Evolutionary conservation across 2,113 vertebrate genomes (phyloP).

Genomic region (Polypterus senegalus): DNA sequence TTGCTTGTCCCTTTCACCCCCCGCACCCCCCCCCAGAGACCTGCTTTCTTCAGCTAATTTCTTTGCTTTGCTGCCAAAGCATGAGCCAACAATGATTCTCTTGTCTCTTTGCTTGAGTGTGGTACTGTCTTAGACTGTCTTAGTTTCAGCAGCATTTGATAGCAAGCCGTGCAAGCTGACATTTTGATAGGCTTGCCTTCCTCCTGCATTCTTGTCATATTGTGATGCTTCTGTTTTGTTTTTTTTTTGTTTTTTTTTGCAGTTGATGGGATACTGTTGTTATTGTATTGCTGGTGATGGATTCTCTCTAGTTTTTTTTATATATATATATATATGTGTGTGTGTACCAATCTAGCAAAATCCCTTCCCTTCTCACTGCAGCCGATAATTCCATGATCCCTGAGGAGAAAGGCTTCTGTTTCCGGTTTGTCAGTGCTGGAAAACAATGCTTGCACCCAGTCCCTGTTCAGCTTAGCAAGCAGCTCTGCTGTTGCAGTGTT

Average conservation of each 20-base stretch:
- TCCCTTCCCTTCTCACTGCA: conserved; percentile 49
- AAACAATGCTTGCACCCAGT: conserved; percentile 92
- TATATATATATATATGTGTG: conserved; percentile 18
- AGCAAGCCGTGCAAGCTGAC: no score
- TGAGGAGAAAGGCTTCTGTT: conserved; percentile 92
- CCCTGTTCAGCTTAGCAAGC: conserved; percentile 88
- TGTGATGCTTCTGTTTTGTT: neutral
- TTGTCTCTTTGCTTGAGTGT: neutral
- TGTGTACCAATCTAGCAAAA: conserved; percentile 32
- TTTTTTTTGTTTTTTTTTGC: conserved; percentile 9
- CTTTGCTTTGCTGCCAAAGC: conserved; percentile 1
- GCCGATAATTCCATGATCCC: conserved; percentile 64
- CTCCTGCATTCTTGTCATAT: conserved; percentile 1
- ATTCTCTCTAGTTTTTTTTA: conserved; percentile 32
- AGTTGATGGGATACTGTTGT: conserved; percentile 13
- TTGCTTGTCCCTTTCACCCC: no score
- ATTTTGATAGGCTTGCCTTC: no score
- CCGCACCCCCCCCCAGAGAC: no score
- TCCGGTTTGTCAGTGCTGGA: conserved; percentile 81
- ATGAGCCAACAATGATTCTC: neutral
- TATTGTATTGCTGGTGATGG: conserved; percentile 33
- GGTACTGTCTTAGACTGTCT: neutral
- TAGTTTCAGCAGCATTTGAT: no score
- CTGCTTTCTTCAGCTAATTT: no score
- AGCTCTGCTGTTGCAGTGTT: conserved; percentile 97